These are phyloP conservation scores for Dascyllus trimaculatus DNA, from an alignment of 2,113 vertebrate genomes.

Conservation along the genomic window DNA sequence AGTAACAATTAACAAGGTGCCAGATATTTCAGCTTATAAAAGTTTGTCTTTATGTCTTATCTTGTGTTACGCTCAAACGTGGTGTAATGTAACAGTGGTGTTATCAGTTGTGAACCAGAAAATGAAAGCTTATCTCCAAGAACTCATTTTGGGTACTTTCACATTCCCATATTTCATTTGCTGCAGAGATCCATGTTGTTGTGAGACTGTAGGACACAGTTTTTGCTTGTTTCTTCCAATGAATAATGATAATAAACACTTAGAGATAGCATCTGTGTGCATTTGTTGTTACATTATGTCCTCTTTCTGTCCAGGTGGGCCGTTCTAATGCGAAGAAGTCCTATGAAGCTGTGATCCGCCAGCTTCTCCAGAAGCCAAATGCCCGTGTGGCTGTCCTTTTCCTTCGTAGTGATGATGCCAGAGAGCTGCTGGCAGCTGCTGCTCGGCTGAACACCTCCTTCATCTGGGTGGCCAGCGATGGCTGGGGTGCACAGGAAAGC, in stretches of 20 bases:
- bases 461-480: conserved; percentile 98
- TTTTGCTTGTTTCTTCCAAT: conserved; percentile 13
- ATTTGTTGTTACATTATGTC: not conserved
- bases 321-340: conserved; percentile 96
- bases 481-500: conserved; percentile 98
- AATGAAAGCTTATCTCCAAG: conserved; percentile 65
- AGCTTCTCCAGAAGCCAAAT: conserved; percentile 95
- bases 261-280: not conserved
- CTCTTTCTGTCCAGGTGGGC: conserved; percentile 84
- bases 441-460: conserved; percentile 94
- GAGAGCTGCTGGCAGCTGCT: conserved; percentile 94
- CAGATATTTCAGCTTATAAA: conserved; percentile 53
- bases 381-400: conserved; percentile 96
- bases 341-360: conserved; percentile 93
- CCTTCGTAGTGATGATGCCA: conserved; percentile 94
- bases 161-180: conserved; percentile 64
- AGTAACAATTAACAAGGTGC: conserved; percentile 18
- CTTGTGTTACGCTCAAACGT: conserved; percentile 51
- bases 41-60: conserved; percentile 62
- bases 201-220: conserved; percentile 5
- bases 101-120: conserved; percentile 62
- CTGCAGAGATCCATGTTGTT: conserved; percentile 9
- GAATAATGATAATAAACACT: not conserved
- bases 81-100: conserved; percentile 60
- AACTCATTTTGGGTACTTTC: conserved; percentile 47